Evolutionary conservation across 2,113 vertebrate species (phyloP).

Genomic region (Excalfactoria chinensis): DNA sequence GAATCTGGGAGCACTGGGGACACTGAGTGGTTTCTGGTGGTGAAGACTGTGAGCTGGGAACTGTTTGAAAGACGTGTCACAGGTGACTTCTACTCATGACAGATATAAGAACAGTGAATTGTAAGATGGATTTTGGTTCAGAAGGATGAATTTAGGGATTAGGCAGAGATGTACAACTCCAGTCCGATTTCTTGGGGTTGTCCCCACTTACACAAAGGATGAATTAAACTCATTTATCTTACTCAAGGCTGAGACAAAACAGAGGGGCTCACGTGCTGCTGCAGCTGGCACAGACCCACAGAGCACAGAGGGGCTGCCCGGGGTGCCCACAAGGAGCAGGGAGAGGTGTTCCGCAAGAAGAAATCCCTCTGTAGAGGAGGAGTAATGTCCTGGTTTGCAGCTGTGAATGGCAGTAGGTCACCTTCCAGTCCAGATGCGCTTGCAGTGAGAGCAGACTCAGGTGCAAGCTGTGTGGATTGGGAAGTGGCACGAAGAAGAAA

Average conservation of each 20-base stretch:
- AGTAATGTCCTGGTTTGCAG: rapidly evolving
- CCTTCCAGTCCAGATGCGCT: background rate
- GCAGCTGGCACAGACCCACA: background rate
- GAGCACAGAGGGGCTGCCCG: background rate
- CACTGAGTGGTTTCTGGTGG: background rate
- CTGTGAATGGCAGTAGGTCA: rapidly evolving
- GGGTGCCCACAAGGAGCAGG: background rate
- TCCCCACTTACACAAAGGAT: constrained; percentile 32
- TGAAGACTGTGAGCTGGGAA: background rate
- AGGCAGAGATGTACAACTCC: background rate
- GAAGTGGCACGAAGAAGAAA: background rate
- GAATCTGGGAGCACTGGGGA: background rate
- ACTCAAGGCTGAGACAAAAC: constrained; percentile 8
- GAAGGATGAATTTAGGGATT: constrained; percentile 23
- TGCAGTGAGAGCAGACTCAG: rapidly evolving
- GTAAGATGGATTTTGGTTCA: background rate
- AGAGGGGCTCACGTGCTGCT: background rate
- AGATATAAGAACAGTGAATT: constrained; percentile 4
- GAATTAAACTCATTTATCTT: constrained; percentile 59
- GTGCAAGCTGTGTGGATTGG: rapidly evolving
- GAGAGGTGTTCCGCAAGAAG: background rate
- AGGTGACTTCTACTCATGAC: background rate
- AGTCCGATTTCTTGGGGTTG: constrained; percentile 13
- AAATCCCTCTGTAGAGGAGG: background rate
- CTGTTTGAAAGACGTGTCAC: background rate